Percentiles rank a stretch among this genome's conserved stretches.
phyloP scores from a whole-genome alignment of 2,888 invertebrate species.

The Netelia fuscicornis region DNA sequence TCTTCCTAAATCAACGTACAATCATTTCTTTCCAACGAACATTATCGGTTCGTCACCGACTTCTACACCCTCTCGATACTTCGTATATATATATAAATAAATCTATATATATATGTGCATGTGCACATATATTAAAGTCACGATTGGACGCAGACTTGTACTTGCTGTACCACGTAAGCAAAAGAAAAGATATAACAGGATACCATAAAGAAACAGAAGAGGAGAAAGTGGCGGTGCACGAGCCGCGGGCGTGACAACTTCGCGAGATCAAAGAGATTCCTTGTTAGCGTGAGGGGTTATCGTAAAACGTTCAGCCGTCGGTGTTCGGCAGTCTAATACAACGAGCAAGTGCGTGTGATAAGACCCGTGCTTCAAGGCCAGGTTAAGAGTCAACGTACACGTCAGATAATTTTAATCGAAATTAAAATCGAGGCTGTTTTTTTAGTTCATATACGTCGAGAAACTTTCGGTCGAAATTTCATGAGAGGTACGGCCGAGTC shows the following conservation, averaged over 20 bases:
- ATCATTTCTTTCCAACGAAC: constrained; percentile 25
- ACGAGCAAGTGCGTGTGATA: not conserved
- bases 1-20: constrained; percentile 42
- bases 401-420: no score
- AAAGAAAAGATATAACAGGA: not conserved
- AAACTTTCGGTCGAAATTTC: no score
- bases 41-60: constrained; percentile 39
- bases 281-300: constrained; percentile 71
- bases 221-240: constrained; percentile 37
- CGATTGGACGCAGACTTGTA: constrained; percentile 56
- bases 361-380: not conserved
- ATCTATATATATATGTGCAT: constrained; percentile 24
- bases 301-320: constrained; percentile 52
- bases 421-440: no score
- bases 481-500: no score
- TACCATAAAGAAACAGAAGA: constrained; percentile 23
- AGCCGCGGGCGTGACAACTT: constrained; percentile 66
- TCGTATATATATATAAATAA: constrained; percentile 50
- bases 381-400: no score
- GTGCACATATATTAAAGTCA: constrained; percentile 26
- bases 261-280: constrained; percentile 76
- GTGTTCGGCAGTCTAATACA: constrained; percentile 29
- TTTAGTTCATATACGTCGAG: no score
- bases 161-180: constrained; percentile 28
- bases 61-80: constrained; percentile 42